Base-by-base conservation (phyloP, 2,888 invertebrate species). In the Drosophila birchii region DNA sequence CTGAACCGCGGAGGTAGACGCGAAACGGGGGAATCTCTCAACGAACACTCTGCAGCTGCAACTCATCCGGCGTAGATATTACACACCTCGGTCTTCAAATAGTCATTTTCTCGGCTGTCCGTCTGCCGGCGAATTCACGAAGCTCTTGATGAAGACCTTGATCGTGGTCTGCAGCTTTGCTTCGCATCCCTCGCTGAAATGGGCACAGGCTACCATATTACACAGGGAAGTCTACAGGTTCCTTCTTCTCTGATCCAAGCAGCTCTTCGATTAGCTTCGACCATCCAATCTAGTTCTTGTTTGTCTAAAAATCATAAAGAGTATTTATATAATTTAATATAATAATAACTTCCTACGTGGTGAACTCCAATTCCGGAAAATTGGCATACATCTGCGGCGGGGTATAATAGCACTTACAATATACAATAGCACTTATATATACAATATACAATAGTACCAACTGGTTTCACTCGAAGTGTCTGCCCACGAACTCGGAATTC, bases 361-460 rank as follows among this genome's bases (percentile, higher is more conserved):
- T 90, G 43, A 92, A 92, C n/a, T 93, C 92, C 12, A 94, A 91
- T 74, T 94, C 94, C 4, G 96, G 96, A 92, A 95, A 96, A 51
- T 94, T 94, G 61, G 93, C 93, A 84, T 95, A 95, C 82, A 95
- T 90, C 44, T 93, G 92, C 3, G 97, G 96, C 79, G 96, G 95
- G 0, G 96, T 95, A 91, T 97, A 97, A 92, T 95, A n/a, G n/a
- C n/a, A n/a, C n/a, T n/a, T n/a, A n/a, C n/a, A n/a, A n/a, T n/a
- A n/a, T n/a, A n/a, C n/a, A n/a, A n/a, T n/a, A 95, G 36, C 93
- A 93, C 36, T 92, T n/a, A n/a, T n/a, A n/a, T n/a, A n/a, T n/a
- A n/a, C n/a, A n/a, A n/a, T n/a, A n/a, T n/a, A n/a, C n/a, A n/a
- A n/a, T 92, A 93, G 92, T 7, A 97, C 91, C 47, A 92, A 88